Conservation (phyloP, 2,888 invertebrate species). For the Aromia moschata region DNA sequence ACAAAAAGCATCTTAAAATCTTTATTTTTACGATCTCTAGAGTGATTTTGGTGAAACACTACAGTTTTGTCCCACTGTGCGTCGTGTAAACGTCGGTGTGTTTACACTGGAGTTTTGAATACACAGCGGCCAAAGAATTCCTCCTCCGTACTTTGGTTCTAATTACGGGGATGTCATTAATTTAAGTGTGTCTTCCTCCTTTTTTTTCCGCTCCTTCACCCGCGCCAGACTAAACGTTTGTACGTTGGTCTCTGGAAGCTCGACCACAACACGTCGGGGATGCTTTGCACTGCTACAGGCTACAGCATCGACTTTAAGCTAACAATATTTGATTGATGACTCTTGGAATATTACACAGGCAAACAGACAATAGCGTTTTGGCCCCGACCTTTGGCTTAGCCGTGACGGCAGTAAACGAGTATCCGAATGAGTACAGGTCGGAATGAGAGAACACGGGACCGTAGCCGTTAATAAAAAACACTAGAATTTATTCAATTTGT, state of each 20-base stretch:
- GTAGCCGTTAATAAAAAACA: slow-evolving; percentile 25
- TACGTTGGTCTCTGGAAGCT: slow-evolving; percentile 20
- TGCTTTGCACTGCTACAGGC: slow-evolving; percentile 23
- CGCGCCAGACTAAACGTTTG: neutral
- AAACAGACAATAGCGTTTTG: slow-evolving; percentile 40
- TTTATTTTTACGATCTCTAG: too few species aligned
- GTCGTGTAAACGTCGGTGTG: too few species aligned
- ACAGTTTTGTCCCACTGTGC: too few species aligned
- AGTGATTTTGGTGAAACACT: too few species aligned
- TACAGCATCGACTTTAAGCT: slow-evolving; percentile 33
- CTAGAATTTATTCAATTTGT: slow-evolving; percentile 28
- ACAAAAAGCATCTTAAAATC: too few species aligned
- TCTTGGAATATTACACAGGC: slow-evolving; percentile 37
- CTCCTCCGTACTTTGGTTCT: neutral
- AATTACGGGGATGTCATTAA: slow-evolving; percentile 1
- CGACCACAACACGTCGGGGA: slow-evolving; percentile 33
- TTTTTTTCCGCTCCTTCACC: neutral
- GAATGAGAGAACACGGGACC: slow-evolving; percentile 26
- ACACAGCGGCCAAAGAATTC: too few species aligned
- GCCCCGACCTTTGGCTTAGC: slow-evolving; percentile 16
- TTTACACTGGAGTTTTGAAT: too few species aligned
- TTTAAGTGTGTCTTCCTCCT: neutral
- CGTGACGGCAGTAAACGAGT: slow-evolving; percentile 26
- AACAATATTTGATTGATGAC: slow-evolving; percentile 49
- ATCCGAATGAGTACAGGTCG: slow-evolving; percentile 28